These are phyloP conservation scores for Crocallis elinguaria DNA, from an alignment of 2,888 invertebrate species.

Conservation along the genomic window DNA sequence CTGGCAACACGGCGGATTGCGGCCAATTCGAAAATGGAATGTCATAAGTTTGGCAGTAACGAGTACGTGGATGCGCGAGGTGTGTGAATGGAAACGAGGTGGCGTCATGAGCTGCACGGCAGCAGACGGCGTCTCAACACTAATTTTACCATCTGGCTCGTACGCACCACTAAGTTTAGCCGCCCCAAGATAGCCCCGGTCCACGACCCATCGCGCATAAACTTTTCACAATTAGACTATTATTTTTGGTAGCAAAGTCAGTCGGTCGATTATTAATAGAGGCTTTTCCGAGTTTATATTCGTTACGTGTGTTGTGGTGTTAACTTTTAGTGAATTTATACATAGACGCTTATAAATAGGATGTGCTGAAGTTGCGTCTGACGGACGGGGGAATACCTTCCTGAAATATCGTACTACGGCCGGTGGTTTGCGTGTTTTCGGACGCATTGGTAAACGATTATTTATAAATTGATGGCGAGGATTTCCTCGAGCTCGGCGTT, in stretches of 20 bases:
- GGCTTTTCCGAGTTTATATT: constrained; percentile 86
- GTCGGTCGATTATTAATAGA: constrained; percentile 86
- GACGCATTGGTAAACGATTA: constrained; percentile 84
- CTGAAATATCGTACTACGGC: constrained; percentile 85
- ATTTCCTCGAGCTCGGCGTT: constrained; percentile 52
- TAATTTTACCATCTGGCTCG: constrained; percentile 84
- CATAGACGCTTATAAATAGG: constrained; percentile 85
- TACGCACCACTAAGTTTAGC: constrained; percentile 85
- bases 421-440: constrained; percentile 82
- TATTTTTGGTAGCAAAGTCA: constrained; percentile 86
- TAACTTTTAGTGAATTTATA: constrained; percentile 86
- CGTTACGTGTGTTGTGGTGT: constrained; percentile 85
- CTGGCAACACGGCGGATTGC: constrained; percentile 59
- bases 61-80: constrained; percentile 62
- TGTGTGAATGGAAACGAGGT: constrained; percentile 72
- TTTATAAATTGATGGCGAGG: constrained; percentile 81
- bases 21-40: constrained; percentile 73
- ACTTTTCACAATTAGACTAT: constrained; percentile 86
- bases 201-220: constrained; percentile 85
- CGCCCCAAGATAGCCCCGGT: constrained; percentile 85
- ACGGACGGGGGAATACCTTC: constrained; percentile 85
- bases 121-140: constrained; percentile 82
- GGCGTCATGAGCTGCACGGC: constrained; percentile 77
- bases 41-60: constrained; percentile 82
- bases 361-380: constrained; percentile 85